Conservation (phyloP, 2,797 vertebrate species). For the Cyclopterus lumpus region DNA sequence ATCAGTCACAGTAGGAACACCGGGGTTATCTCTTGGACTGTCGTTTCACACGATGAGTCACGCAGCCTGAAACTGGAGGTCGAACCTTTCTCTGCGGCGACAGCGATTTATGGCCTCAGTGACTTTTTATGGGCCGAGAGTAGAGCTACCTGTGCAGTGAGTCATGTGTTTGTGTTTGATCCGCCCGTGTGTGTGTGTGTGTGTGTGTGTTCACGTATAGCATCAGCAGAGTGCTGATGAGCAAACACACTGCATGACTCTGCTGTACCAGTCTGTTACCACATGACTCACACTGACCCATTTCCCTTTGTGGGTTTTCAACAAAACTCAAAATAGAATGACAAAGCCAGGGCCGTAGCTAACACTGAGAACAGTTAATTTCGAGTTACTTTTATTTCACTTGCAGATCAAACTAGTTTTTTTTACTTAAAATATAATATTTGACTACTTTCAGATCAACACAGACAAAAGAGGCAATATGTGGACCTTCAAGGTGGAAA, state of each 20-base stretch:
- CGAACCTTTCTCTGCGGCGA: conserved; percentile 3
- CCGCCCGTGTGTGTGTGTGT: conserved; percentile 17
- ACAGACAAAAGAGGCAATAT: neutral
- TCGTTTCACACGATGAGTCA: conserved; percentile 51
- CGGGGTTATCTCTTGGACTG: conserved; percentile 37
- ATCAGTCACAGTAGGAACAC: conserved; percentile 38
- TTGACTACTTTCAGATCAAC: neutral
- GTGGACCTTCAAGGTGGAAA: neutral
- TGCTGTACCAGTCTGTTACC: conserved; percentile 21
- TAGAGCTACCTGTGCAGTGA: conserved; percentile 40
- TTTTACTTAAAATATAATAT: neutral
- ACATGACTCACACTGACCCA: conserved; percentile 17
- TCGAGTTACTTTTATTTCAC: no score
- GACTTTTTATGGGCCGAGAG: conserved; percentile 38
- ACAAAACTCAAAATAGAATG: conserved; percentile 1
- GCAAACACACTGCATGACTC: conserved; percentile 56
- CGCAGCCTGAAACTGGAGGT: conserved; percentile 23
- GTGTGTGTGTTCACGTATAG: no score
- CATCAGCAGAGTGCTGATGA: conserved; percentile 64
- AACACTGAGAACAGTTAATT: neutral
- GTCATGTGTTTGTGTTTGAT: conserved; percentile 46
- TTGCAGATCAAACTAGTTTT: neutral
- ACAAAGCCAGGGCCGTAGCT: neutral
- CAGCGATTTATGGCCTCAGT: neutral
- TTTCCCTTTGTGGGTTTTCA: conserved; percentile 14